phyloP scores from a whole-genome alignment of 1,140 invertebrate species.

The Eurosta solidaginis region DNA sequence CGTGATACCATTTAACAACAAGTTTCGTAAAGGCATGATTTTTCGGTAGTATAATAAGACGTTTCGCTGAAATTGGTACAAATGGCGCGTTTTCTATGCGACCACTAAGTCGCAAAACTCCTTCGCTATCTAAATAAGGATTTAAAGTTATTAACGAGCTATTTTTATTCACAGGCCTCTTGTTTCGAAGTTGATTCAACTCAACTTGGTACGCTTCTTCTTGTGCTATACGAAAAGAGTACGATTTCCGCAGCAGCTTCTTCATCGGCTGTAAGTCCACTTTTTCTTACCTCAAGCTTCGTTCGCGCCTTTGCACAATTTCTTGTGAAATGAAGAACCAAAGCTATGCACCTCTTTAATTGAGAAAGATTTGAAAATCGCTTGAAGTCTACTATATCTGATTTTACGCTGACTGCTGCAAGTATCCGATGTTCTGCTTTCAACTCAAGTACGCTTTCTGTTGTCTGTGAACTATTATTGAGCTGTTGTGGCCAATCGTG shows the following conservation, averaged over 20 bases:
- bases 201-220: neutral
- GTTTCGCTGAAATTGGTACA: neutral
- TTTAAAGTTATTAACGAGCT: neutral
- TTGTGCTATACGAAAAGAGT: neutral
- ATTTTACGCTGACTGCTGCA: neutral
- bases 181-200: neutral
- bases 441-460: neutral
- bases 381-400: neutral
- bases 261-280: too few species aligned
- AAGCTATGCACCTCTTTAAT: neutral
- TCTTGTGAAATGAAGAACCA: neutral
- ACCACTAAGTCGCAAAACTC: neutral
- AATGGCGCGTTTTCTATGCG: neutral
- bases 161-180: neutral
- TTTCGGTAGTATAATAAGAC: constrained; percentile 6
- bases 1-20: neutral
- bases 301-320: neutral
- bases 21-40: neutral
- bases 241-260: too few species aligned
- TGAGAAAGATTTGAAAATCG: neutral
- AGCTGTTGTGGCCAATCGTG: neutral
- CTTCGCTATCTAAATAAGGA: neutral
- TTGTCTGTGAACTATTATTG: neutral
- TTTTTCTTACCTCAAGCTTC: too few species aligned
- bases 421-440: neutral